These are phyloP conservation scores for Drosophila murphyi DNA, from an alignment of 1,140 invertebrate species.

Conservation along the genomic window DNA sequence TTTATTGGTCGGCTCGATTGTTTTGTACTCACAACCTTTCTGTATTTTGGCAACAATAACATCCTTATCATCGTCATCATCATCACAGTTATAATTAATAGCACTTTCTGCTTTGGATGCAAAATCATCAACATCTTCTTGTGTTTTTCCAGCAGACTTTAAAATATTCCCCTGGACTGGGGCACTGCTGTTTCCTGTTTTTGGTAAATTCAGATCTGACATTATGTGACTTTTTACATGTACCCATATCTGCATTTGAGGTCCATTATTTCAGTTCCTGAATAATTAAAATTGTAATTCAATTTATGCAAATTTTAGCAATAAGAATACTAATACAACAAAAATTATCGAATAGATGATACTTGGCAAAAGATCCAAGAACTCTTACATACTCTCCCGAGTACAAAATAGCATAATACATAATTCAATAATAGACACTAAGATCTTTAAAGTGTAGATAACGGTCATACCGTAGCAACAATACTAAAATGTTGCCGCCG, in stretches of 20 bases:
- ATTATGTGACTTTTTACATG: conserved; percentile 15
- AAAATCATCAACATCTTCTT: conserved; percentile 1
- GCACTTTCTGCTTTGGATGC: conserved; percentile 9
- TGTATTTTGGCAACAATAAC: conserved; percentile 20
- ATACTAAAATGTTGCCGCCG: too few relatives aligned
- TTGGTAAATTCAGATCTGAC: conserved; percentile 20
- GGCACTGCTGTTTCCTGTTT: neutral
- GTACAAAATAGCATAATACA: too few relatives aligned
- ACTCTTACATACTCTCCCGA: too few relatives aligned
- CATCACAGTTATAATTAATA: conserved; percentile 24
- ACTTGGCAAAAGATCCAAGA: too few relatives aligned
- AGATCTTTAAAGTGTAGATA: too few relatives aligned
- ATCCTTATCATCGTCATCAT: conserved; percentile 28
- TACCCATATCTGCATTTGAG: neutral
- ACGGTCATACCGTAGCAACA: too few relatives aligned
- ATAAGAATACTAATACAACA: neutral
- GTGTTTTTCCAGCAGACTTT: conserved; percentile 19
- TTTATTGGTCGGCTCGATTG: conserved; percentile 7
- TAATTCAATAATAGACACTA: too few relatives aligned
- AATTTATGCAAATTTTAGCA: too few relatives aligned
- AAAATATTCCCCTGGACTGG: neutral
- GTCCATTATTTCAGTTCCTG: conserved; percentile 5
- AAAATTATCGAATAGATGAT: neutral
- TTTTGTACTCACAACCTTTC: conserved; percentile 47
- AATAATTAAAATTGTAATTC: neutral